Evolutionary conservation across 1,140 invertebrate genomes (phyloP), one percentile per base, ranked within the genome.

Genomic region (Leptonema lineaticorne): DNA sequence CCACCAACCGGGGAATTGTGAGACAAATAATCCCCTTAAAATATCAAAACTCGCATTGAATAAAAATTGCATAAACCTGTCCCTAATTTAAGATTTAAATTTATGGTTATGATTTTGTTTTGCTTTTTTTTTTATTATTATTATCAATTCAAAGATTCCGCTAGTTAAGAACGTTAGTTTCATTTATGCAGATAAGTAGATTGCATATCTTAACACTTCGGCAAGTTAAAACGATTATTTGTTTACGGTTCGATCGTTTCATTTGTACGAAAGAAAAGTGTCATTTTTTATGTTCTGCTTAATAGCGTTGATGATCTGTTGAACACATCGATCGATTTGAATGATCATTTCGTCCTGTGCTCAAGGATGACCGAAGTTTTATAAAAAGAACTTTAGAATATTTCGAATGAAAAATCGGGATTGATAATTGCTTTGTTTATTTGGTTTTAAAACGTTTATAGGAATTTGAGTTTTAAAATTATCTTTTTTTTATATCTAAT

Each of bases 311-410:
- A 16, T 46, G 22, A 48, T 48, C 22, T 53, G 14, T 18, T 26
- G 20, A 53, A 53, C 22, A 53, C n/a, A n/a, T n/a, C 14, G 22
- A 48, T 48, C 46, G 14, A n/a, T n/a, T n/a, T n/a, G n/a, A n/a
- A n/a, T n/a, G 22, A 11, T 53, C 16, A 48, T 22, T 20, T 18
- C 18, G 50, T 53, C 50, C 27, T 33, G 22, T 62, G 14, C 45
- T 62, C 59, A 62, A 62, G 59, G 59, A 62, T 62, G 59, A 62
- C 59, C 59, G 11, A 37, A 45, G 59, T 27, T 41, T 27, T 18
- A 24, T 26, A 53, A 53, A 53, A 53, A 24, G n/a, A n/a, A n/a
- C n/a, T 24, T 53, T 24, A 26, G 20, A 16, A 45, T 33, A 37
- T 24, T 33, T 27, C 58, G 59, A 45, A 62, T 62, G 18, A 18